These are phyloP conservation scores for Tonatia bakeri DNA, from an alignment of 2,113 vertebrate species.

Conservation along the genomic window DNA sequence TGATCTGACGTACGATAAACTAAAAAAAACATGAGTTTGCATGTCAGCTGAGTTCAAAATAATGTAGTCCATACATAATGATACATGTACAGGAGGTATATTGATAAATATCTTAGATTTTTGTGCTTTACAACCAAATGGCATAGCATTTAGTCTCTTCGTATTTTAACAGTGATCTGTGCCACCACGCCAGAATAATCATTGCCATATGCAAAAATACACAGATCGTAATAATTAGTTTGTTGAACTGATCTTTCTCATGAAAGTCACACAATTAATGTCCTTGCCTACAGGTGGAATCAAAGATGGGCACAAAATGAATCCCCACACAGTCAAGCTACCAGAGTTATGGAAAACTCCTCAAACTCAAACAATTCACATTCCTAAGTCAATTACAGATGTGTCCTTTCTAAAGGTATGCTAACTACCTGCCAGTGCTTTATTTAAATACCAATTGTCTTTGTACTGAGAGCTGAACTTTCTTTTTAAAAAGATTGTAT, in stretches of 20 bases:
- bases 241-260: slow-evolving; percentile 1
- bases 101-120: background rate
- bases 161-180: background rate
- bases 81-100: background rate
- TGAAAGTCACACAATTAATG: slow-evolving; percentile 39
- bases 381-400: slow-evolving; percentile 77
- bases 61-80: background rate
- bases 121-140: slow-evolving; percentile 32
- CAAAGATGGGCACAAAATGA: slow-evolving; percentile 58
- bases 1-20: background rate
- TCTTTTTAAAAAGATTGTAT: background rate
- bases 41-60: slow-evolving; percentile 4
- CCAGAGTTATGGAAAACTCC: slow-evolving; percentile 62
- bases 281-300: slow-evolving; percentile 48
- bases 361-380: slow-evolving; percentile 75
- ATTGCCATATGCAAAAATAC: background rate
- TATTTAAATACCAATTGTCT: background rate
- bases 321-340: slow-evolving; percentile 14
- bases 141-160: background rate
- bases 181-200: background rate
- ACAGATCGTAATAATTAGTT: background rate
- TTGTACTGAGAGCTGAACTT: slow-evolving; percentile 5
- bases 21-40: background rate
- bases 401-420: slow-evolving; percentile 81
- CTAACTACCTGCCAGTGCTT: background rate